A percentile compares a stretch with the other conserved stretches of the same genome.
Evolutionary conservation across 2,113 vertebrate species (phyloP).

Genomic region (Motacilla alba): DNA sequence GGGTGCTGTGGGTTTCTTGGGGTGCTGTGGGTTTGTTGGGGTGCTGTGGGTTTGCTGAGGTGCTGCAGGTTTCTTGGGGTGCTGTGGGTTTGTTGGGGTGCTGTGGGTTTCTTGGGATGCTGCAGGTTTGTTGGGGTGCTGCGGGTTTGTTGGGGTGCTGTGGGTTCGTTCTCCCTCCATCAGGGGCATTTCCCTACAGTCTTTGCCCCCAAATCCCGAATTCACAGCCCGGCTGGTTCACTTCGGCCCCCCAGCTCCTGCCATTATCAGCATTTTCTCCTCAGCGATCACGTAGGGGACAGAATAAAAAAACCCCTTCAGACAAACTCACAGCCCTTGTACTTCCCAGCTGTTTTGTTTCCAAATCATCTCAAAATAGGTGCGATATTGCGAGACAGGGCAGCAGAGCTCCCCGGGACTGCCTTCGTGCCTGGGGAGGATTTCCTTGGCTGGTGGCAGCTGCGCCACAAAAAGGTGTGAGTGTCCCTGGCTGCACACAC

Average conservation of each 20-base stretch:
- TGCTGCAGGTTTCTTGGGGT: neutral
- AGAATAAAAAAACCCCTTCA: neutral
- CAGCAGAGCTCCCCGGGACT: neutral
- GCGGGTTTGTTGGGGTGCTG: neutral
- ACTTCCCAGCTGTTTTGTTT: neutral
- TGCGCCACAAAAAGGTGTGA: neutral
- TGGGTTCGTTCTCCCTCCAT: neutral
- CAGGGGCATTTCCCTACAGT: rapidly evolving
- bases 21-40: too few relatives aligned
- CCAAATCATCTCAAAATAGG: rapidly evolving
- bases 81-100: neutral
- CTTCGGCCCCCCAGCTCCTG: neutral
- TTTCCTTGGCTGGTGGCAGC: neutral
- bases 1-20: too few relatives aligned
- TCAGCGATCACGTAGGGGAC: neutral
- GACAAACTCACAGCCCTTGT: neutral
- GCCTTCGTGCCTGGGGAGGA: neutral
- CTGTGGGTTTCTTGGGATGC: neutral
- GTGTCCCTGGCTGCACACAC: neutral
- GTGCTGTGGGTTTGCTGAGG: neutral
- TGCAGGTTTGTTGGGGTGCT: neutral
- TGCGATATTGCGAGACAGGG: neutral
- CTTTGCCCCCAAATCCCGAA: neutral
- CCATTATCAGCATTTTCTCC: neutral
- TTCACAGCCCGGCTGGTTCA: neutral